Percentiles rank a stretch among this genome's conserved stretches.
Evolutionary conservation across 2,888 invertebrate species (phyloP).

Genomic region (Gerosis bhagava): DNA sequence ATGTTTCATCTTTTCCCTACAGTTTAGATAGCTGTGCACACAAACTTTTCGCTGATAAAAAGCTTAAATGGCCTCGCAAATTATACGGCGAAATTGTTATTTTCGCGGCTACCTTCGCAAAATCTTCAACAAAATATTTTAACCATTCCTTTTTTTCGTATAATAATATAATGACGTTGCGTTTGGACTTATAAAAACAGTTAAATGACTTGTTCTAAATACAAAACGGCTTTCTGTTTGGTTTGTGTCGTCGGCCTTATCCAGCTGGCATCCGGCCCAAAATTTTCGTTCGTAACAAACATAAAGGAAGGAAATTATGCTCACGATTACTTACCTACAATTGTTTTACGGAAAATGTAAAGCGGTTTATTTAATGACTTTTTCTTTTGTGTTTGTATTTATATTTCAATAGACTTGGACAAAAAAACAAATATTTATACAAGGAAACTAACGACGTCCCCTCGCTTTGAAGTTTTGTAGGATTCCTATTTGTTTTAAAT

Average conservation of each 20-base stretch:
- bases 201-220: constrained; percentile 63
- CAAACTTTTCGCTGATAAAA: constrained; percentile 72
- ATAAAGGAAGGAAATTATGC: constrained; percentile 35
- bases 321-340: constrained; percentile 26
- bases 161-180: constrained; percentile 58
- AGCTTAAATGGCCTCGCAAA: constrained; percentile 73
- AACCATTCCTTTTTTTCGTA: neutral
- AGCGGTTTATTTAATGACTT: too few species aligned
- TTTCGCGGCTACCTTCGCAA: constrained; percentile 51
- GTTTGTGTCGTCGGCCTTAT: constrained; percentile 37
- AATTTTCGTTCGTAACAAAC: constrained; percentile 30
- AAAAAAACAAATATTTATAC: too few species aligned
- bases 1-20: constrained; percentile 60
- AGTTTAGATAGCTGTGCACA: constrained; percentile 71
- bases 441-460: too few species aligned
- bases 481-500: too few species aligned
- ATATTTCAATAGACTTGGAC: too few species aligned
- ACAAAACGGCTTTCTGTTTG: constrained; percentile 59
- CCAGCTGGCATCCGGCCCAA: constrained; percentile 33
- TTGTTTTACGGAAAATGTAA: constrained; percentile 28
- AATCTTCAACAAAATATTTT: constrained; percentile 37
- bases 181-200: constrained; percentile 54
- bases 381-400: too few species aligned
- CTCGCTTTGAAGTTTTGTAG: too few species aligned
- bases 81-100: constrained; percentile 74